phyloP scores from a whole-genome alignment of 1,140 invertebrate species.

The Listronotus oregonensis region DNA sequence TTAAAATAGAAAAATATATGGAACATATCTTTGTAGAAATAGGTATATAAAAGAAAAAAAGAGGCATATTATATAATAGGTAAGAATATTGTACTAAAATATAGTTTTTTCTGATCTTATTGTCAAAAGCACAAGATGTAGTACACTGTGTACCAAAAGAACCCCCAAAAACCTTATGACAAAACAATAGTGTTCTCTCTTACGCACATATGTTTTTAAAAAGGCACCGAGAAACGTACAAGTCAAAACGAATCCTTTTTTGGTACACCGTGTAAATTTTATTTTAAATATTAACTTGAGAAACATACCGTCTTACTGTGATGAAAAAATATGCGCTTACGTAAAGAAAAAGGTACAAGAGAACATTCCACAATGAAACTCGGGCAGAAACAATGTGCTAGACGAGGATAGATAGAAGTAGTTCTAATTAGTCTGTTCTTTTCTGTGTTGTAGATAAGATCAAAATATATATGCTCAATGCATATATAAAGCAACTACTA shows the following conservation, averaged over 20 bases:
- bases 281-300: slow-evolving; percentile 14
- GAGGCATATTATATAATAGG: background rate
- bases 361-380: slow-evolving; percentile 17
- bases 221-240: too few relatives aligned
- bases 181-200: too few relatives aligned
- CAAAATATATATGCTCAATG: too few relatives aligned
- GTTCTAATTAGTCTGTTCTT: background rate
- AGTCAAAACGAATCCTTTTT: background rate
- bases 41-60: background rate
- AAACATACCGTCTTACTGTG: slow-evolving; percentile 31
- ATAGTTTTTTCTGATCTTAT: background rate
- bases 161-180: too few relatives aligned
- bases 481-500: slow-evolving; percentile 1
- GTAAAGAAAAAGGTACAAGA: slow-evolving; percentile 11
- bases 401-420: slow-evolving; percentile 3
- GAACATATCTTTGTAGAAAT: slow-evolving; percentile 9
- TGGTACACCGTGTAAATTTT: slow-evolving; percentile 1
- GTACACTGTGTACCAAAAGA: slow-evolving; percentile 7
- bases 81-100: slow-evolving; percentile 1
- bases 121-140: background rate
- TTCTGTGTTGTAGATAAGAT: too few relatives aligned
- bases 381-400: slow-evolving; percentile 27
- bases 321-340: slow-evolving; percentile 25
- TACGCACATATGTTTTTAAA: too few relatives aligned
- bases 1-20: slow-evolving; percentile 3